Evolutionary conservation across 2,113 vertebrate genomes (phyloP), one percentile per base, ranked within the genome.

Genomic region (Rhinolophus ferrumequinum): DNA sequence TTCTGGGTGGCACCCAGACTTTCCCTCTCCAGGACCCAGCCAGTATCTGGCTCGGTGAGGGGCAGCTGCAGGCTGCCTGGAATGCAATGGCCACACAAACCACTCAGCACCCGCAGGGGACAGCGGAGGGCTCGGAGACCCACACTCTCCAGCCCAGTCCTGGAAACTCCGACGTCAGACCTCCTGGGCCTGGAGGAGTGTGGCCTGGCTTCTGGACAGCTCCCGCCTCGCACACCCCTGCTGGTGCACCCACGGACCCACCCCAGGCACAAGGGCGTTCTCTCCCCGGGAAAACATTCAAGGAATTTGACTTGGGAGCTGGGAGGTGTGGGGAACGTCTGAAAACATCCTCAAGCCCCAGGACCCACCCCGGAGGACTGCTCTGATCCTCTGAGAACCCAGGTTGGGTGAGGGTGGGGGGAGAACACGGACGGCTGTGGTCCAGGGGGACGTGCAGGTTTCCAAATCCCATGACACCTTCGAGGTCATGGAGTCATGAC

Each of bases 341-440:
- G 14, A 72, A 88, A 73, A 30, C 14, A 80, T 13, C 35, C 3
- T 5, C 21, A 44, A 35, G 18, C 81, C 24, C 0, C 1, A 85
- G 66, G 30, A 44, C 22, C 38, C 21, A 19, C 12, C 19, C 24
- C 6, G 2, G 47, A n/a, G 22, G 67, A 11, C 52, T 28, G 7
- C 28, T 4, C 28, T 11, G n/a, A 64, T 3, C 12, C 1, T n/a
- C 54, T 24, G 64, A 81, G 41, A 85, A 73, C 3, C 18, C 54
- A 62, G 30, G 22, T 38, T 2, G 7, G 47, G 33, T 24, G 11
- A 38, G 38, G 54, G n/a, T 1, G 30, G 16, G 35, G 41, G 30
- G 18, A 28, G 18, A 58, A 38, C 7, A 0, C 1, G 6, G 18
- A 11, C 11, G 5, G 67, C 35, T n/a, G 0, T 33, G 24, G 38